These are phyloP conservation scores for Elachura formosa DNA, from an alignment of 2,113 vertebrate genomes.

Conservation along the genomic window DNA sequence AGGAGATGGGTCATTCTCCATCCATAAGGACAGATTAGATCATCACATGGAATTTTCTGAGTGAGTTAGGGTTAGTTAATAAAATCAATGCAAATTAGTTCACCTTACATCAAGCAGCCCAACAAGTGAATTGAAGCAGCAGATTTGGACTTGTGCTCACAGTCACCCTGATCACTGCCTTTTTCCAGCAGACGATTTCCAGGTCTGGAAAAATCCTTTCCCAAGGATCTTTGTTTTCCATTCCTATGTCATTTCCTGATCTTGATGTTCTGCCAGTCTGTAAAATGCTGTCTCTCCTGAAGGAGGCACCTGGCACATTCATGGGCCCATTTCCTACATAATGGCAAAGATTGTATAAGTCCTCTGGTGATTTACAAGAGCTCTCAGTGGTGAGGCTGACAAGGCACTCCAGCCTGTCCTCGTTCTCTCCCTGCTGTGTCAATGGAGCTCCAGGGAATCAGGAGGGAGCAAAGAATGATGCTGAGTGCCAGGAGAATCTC, in stretches of 20 bases:
- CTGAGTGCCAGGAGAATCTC: not conserved
- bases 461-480: not conserved
- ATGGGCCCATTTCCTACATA: not conserved
- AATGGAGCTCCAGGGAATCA: not conserved
- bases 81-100: not conserved
- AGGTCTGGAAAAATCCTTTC: not conserved
- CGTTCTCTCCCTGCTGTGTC: rapidly evolving
- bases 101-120: not conserved
- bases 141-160: not conserved
- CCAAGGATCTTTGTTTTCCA: not conserved
- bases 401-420: not conserved
- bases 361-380: not conserved
- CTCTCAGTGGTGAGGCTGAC: not conserved
- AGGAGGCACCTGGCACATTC: not conserved
- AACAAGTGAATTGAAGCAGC: not conserved
- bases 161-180: not conserved
- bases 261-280: not conserved
- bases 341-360: not conserved
- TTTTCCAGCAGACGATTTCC: not conserved
- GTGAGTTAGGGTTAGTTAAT: not conserved
- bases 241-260: not conserved
- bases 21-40: not conserved
- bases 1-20: not conserved
- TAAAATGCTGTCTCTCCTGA: not conserved
- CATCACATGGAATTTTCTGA: not conserved